phyloP scores from a whole-genome alignment of 1,140 invertebrate species.

The Bilobella aurantiaca region DNA sequence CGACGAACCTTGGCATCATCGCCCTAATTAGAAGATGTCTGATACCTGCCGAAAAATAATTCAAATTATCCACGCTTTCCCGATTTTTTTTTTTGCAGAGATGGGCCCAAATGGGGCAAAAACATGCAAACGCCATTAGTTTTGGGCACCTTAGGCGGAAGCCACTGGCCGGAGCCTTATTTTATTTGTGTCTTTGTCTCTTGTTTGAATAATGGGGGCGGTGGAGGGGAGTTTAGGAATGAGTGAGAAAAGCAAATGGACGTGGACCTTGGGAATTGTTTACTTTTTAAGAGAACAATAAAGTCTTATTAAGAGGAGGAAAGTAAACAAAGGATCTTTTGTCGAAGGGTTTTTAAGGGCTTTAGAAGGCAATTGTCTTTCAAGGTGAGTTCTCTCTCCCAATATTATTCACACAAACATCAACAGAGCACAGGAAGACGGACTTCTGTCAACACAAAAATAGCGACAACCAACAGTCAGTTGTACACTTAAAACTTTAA shows the following conservation, averaged over 20 bases:
- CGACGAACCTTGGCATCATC: no score
- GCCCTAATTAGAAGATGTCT: not conserved
- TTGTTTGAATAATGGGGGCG: not conserved
- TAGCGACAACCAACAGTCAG: no score
- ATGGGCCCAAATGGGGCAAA: not conserved
- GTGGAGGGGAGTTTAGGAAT: not conserved
- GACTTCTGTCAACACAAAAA: not conserved
- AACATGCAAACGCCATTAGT: not conserved
- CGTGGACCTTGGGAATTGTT: not conserved
- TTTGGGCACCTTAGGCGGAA: not conserved
- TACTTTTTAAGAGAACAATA: constrained; percentile 1
- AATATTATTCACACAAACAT: not conserved
- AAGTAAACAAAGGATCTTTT: not conserved
- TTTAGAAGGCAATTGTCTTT: no score
- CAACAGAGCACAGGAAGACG: not conserved
- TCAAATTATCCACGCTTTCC: no score
- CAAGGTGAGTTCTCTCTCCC: not conserved
- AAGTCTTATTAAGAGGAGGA: not conserved
- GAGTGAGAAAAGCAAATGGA: constrained; percentile 8
- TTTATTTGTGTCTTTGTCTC: not conserved
- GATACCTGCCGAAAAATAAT: no score
- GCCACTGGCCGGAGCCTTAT: no score
- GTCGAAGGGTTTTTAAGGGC: not conserved
- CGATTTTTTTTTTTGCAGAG: not conserved
- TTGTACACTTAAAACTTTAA: no score